Evolutionary conservation across 2,797 vertebrate genomes (phyloP), one percentile per base, ranked within the genome.

Genomic region (Hirundo rustica): DNA sequence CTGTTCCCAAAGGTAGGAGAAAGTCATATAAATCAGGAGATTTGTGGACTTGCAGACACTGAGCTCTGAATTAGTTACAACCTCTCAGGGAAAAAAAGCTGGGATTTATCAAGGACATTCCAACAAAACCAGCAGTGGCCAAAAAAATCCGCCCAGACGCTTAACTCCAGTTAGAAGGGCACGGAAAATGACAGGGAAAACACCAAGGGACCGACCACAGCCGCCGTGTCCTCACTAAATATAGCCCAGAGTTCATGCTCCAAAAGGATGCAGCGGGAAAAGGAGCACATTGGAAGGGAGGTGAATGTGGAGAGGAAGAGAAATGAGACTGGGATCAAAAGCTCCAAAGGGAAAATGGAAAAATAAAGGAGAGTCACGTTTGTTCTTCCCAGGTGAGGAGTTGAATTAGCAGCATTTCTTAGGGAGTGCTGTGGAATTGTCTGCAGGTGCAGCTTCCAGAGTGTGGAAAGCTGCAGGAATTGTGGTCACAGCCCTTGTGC

Each of bases 91-190:
- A 79, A 65, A 79, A 65, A 53, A 65, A 93, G 47, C 88, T 80
- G 7, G 72, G 78, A 93, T 84, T 94, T 94, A 44, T 75, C 93
- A 87, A 92, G 95, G 95, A 91, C 87, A 61, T 81, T 92, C 91
- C 80, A 92, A 51, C 83, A 84, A 61, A 93, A 68, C 16, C 73
- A 78, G 22, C 54, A 61, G 82, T 12, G 34, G 61, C 85, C 64
- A 79, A 88, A 86, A 86, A 92, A 71, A 57, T 51, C 61, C n/a
- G 2, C 65, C 61, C 55, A 77, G 54, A 68, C 8, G 0, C 89
- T 94, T 85, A 48, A 47, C 44, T 83, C 50, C 22, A 12, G 62
- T 68, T 75, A 68, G 89, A 92, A 92, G 91, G 91, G 50, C 87
- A 55, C 4, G 3, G 93, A 73, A 96, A 92, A 92, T 87, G 84